Conservation (phyloP, 2,888 invertebrate species). For the Diarsia rubi region DNA sequence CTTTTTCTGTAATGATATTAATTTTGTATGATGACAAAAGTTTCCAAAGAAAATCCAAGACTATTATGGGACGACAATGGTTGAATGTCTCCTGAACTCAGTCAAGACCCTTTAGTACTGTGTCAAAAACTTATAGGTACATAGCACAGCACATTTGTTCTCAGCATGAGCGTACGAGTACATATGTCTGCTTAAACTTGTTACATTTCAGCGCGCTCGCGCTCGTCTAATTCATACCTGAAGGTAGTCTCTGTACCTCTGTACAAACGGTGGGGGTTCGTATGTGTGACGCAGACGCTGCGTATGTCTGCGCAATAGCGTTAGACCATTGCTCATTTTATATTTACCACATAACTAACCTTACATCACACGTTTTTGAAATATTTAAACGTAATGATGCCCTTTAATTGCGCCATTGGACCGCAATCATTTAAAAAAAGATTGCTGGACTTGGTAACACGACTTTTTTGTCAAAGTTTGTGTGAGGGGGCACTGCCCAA, state of each 20-base stretch:
- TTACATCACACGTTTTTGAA: conserved; percentile 60
- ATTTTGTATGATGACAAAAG: not conserved
- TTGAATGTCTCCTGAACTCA: not conserved
- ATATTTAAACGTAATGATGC: conserved; percentile 36
- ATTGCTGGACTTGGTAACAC: not conserved
- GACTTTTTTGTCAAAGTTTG: conserved; percentile 18
- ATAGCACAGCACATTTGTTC: not conserved
- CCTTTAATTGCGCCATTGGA: conserved; percentile 40
- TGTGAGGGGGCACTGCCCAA: conserved; percentile 5
- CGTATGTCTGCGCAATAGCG: conserved; percentile 62
- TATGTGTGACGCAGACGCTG: conserved; percentile 67
- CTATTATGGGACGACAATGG: not conserved
- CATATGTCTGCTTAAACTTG: not conserved
- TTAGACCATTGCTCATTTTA: conserved; percentile 57
- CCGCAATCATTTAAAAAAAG: conserved; percentile 17
- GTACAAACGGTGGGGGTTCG: conserved; percentile 63
- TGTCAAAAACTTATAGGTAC: conserved; percentile 15
- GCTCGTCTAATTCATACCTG: conserved; percentile 45
- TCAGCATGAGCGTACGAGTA: too few relatives aligned
- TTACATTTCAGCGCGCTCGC: conserved; percentile 3
- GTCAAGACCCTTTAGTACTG: not conserved
- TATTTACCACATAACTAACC: conserved; percentile 60
- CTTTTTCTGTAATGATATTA: not conserved
- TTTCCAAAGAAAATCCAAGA: not conserved
- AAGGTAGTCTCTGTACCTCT: conserved; percentile 44